Evolutionary conservation across 2,797 vertebrate genomes (phyloP).

Genomic region (Ctenopoma multispine): DNA sequence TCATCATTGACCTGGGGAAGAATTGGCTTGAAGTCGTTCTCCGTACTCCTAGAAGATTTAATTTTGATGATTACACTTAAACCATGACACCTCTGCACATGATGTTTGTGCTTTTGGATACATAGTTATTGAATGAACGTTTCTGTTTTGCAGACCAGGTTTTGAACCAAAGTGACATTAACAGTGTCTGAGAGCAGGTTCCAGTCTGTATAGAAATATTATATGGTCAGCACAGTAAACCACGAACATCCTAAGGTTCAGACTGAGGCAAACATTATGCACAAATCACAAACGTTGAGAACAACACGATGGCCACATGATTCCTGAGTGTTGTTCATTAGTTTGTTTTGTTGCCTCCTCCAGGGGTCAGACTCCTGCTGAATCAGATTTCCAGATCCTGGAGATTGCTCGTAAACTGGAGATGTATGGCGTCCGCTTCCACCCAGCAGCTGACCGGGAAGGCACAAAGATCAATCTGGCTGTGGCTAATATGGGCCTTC

Average conservation of each 20-base stretch:
- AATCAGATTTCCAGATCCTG: conserved; percentile 97
- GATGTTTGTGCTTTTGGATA: too few species aligned
- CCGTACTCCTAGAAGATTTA: too few species aligned
- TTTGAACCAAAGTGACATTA: too few species aligned
- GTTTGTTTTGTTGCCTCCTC: background rate
- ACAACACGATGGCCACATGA: background rate
- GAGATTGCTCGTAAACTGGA: conserved; percentile 97
- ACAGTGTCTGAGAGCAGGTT: background rate
- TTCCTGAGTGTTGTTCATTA: background rate
- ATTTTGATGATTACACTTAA: too few species aligned
- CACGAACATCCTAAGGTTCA: background rate
- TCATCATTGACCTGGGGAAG: too few species aligned
- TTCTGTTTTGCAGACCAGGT: too few species aligned
- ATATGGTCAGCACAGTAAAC: background rate
- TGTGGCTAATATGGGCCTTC: conserved; percentile 94
- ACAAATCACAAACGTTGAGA: too few species aligned
- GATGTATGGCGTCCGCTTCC: conserved; percentile 95
- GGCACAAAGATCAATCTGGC: conserved; percentile 95
- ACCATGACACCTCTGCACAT: too few species aligned
- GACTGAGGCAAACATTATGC: background rate
- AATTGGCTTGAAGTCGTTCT: too few species aligned
- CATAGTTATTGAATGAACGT: too few species aligned
- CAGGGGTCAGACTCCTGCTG: conserved; percentile 97
- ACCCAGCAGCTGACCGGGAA: conserved; percentile 93
- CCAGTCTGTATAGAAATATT: background rate